Percentiles rank a stretch among this genome's conserved stretches.
phyloP scores from a whole-genome alignment of 1,140 invertebrate genomes.

The Macrobrachium nipponense region DNA sequence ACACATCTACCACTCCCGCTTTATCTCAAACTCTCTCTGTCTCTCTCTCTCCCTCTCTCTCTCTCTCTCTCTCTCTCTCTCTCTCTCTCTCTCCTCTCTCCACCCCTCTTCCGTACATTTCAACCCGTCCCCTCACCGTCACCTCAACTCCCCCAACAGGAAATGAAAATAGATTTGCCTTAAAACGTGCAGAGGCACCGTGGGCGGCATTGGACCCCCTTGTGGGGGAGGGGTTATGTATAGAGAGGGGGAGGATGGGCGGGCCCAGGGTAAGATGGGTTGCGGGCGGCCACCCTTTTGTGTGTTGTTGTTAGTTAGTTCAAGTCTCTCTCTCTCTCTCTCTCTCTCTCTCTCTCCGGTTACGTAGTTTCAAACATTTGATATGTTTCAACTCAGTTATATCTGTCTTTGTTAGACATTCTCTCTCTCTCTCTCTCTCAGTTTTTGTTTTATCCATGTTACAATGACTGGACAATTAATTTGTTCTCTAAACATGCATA shows the following conservation, averaged over 20 bases:
- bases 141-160: slow-evolving; percentile 30
- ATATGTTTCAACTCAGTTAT: too few relatives aligned
- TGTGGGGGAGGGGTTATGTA: not conserved
- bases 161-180: slow-evolving; percentile 54
- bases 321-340: slow-evolving; percentile 33
- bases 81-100: not conserved
- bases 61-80: slow-evolving; percentile 8
- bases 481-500: not conserved
- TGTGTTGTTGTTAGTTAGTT: slow-evolving; percentile 12
- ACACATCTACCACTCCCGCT: not conserved
- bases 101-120: not conserved
- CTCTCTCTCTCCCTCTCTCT: not conserved
- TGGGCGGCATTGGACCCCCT: not conserved
- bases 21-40: not conserved
- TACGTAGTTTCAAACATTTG: not conserved
- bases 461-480: not conserved
- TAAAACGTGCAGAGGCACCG: slow-evolving; percentile 18
- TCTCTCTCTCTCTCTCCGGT: slow-evolving; percentile 36
- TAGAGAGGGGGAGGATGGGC: not conserved
- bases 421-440: slow-evolving; percentile 33
- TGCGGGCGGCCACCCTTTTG: slow-evolving; percentile 4
- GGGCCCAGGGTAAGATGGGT: not conserved
- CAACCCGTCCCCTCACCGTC: slow-evolving; percentile 4
- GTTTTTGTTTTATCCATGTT: not conserved
- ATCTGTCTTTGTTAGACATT: not conserved